Percentiles rank a stretch among this genome's conserved stretches.
Evolutionary conservation across 2,888 invertebrate species (phyloP).

Genomic region (Mylabris sibirica): DNA sequence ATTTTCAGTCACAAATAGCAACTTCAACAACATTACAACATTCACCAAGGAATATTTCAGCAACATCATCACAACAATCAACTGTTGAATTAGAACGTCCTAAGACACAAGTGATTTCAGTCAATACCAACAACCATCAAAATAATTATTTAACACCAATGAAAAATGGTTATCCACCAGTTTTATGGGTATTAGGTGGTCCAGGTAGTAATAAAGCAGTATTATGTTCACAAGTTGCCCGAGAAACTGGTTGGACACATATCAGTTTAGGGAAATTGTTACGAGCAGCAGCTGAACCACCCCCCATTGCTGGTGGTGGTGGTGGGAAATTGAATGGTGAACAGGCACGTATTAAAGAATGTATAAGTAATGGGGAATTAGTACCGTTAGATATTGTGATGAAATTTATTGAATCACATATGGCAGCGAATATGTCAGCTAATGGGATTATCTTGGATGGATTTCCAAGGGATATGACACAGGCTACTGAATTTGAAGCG

Average conservation of each 20-base stretch:
- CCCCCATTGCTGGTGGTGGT: conserved; percentile 58
- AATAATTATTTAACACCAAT: conserved; percentile 51
- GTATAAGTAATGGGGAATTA: conserved; percentile 82
- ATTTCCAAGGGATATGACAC: conserved; percentile 89
- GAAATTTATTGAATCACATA: conserved; percentile 75
- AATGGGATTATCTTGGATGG: conserved; percentile 92
- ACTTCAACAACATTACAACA: conserved; percentile 1
- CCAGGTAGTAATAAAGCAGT: conserved; percentile 91
- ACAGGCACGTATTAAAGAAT: conserved; percentile 66
- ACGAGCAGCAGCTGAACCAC: conserved; percentile 71
- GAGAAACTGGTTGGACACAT: conserved; percentile 67
- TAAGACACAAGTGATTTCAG: conserved; percentile 57
- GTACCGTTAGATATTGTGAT: conserved; percentile 81
- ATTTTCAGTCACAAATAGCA: conserved; percentile 23
- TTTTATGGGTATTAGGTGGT: conserved; percentile 74
- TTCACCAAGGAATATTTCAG: background rate
- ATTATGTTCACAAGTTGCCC: conserved; percentile 76
- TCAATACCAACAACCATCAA: conserved; percentile 43
- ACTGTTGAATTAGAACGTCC: conserved; percentile 47
- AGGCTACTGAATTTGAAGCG: conserved; percentile 86
- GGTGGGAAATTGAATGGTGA: conserved; percentile 49
- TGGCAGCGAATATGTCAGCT: conserved; percentile 67
- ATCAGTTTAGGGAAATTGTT: conserved; percentile 75
- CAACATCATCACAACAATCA: background rate
- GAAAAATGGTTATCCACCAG: conserved; percentile 57